These are phyloP conservation scores for Pogoniulus pusillus DNA, from an alignment of 2,797 vertebrate species.

Conservation along the genomic window DNA sequence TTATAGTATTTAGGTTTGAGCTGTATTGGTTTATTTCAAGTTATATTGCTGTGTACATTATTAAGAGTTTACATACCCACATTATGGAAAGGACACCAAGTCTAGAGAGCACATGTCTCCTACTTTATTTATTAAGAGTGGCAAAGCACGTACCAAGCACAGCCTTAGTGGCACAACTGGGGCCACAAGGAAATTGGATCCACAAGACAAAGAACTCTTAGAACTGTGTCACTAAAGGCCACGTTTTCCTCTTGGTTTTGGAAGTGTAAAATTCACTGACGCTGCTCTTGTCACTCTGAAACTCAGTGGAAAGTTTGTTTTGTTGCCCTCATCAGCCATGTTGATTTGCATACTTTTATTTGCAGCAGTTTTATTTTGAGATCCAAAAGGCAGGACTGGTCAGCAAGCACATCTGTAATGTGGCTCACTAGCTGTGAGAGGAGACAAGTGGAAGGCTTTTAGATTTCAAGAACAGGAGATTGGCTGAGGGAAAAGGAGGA, in stretches of 20 bases:
- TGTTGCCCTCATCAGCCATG: neutral
- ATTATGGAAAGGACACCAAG: neutral
- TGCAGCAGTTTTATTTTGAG: constrained; percentile 54
- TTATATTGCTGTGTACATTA: neutral
- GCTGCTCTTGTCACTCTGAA: neutral
- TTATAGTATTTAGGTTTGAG: neutral
- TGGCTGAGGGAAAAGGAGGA: neutral
- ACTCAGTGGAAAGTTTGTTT: neutral
- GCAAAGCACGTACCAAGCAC: neutral
- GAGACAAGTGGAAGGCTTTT: neutral
- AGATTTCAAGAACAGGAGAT: constrained; percentile 19
- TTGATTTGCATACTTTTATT: neutral
- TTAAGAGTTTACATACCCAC: constrained; percentile 10
- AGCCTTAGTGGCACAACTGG: neutral
- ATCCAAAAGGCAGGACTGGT: constrained; percentile 26
- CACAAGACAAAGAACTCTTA: neutral
- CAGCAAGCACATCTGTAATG: constrained; percentile 32
- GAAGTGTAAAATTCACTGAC: neutral
- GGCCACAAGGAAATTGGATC: neutral
- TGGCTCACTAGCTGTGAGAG: neutral
- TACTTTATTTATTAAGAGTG: neutral
- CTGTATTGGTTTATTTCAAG: neutral
- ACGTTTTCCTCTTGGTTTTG: neutral
- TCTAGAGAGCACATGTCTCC: neutral
- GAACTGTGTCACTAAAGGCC: neutral